phyloP scores from a whole-genome alignment of 2,797 vertebrate species.

The Eidolon dupreanum region DNA sequence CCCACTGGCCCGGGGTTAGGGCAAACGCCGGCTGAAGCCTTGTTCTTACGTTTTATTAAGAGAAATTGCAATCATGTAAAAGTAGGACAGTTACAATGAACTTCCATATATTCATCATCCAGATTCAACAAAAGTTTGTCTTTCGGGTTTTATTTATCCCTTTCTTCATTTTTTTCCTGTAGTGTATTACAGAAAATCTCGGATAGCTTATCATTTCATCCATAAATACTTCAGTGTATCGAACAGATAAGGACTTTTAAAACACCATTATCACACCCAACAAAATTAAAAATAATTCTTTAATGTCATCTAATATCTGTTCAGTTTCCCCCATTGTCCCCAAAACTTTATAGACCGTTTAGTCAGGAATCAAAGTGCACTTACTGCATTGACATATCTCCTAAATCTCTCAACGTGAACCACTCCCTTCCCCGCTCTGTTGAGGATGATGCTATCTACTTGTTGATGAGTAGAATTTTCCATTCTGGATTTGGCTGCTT shows the following conservation, averaged over 20 bases:
- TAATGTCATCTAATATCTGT: background rate
- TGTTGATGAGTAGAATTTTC: background rate
- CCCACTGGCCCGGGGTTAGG: background rate
- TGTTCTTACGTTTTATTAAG: background rate
- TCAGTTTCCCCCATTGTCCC: background rate
- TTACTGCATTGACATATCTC: background rate
- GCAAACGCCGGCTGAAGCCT: background rate
- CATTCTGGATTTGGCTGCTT: background rate
- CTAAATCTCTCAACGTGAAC: background rate
- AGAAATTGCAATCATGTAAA: background rate
- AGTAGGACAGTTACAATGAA: background rate
- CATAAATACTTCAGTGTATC: background rate
- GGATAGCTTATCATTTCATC: background rate
- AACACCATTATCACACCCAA: background rate
- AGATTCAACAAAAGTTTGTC: background rate
- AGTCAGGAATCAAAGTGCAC: background rate
- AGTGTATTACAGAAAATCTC: background rate
- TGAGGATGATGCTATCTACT: background rate
- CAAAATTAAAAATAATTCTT: background rate
- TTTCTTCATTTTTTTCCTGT: background rate
- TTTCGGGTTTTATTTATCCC: background rate
- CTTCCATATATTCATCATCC: background rate
- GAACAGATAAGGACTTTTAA: background rate
- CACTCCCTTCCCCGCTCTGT: background rate
- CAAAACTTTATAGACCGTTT: background rate